Conservation (phyloP, 1,140 invertebrate genomes). For the Tetranychus cinnabarinus region DNA sequence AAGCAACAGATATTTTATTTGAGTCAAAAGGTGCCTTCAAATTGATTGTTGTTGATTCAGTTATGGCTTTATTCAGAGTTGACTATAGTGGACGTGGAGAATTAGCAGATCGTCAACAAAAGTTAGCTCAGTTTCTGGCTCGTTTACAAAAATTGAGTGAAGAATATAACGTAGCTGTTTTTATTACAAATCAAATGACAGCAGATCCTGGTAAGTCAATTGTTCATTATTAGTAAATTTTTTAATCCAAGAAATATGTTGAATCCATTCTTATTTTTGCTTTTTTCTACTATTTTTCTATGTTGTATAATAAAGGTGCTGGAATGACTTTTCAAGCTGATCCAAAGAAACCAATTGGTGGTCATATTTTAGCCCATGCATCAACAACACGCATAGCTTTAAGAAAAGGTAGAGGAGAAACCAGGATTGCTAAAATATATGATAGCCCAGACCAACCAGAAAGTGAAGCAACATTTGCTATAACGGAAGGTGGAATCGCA, state of each 20-base stretch:
- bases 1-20: constrained; percentile 54
- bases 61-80: constrained; percentile 56
- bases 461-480: constrained; percentile 50
- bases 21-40: constrained; percentile 55
- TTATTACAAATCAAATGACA: constrained; percentile 66
- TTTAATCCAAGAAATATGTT: constrained; percentile 20
- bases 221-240: constrained; percentile 48
- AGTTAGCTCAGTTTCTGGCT: constrained; percentile 49
- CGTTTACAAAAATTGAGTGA: constrained; percentile 50
- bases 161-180: constrained; percentile 60
- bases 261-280: background rate
- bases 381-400: constrained; percentile 47
- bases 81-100: constrained; percentile 53
- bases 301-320: background rate
- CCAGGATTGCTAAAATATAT: constrained; percentile 51
- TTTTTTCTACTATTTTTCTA: background rate
- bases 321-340: constrained; percentile 32
- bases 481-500: constrained; percentile 42
- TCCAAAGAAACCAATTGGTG: constrained; percentile 55
- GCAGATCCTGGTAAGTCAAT: constrained; percentile 37
- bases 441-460: constrained; percentile 57
- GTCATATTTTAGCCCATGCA: constrained; percentile 54
- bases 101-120: constrained; percentile 51
- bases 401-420: constrained; percentile 45
- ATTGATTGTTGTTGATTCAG: constrained; percentile 37